A percentile compares a stretch with the other conserved stretches of the same genome.
Conservation (phyloP, 2,113 vertebrate genomes). For the Aspidoscelis tigris region DNA sequence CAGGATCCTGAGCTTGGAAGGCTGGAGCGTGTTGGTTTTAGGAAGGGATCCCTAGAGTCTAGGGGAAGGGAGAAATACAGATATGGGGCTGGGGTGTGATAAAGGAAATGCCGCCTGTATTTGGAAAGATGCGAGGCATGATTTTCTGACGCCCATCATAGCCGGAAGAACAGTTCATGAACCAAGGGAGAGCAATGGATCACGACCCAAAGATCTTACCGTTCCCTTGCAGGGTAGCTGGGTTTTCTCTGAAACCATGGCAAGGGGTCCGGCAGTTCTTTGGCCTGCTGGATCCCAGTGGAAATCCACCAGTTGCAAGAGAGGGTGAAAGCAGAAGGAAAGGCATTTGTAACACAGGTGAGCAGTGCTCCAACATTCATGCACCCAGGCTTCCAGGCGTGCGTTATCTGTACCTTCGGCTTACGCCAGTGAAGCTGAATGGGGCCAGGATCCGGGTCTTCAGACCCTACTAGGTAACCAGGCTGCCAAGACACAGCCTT, state of each 20-base stretch:
- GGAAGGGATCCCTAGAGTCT: neutral
- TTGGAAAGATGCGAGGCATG: neutral
- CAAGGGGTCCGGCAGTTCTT: neutral
- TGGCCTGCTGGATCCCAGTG: neutral
- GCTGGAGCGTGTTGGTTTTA: too few relatives aligned
- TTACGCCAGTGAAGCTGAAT: neutral
- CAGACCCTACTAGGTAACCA: neutral
- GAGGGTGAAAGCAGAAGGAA: neutral
- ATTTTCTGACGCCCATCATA: neutral
- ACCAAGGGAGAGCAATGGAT: neutral
- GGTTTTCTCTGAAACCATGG: neutral
- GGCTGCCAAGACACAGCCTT: too few relatives aligned
- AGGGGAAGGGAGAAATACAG: neutral
- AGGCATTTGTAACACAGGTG: conserved; percentile 7
- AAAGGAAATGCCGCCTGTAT: neutral
- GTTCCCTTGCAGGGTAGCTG: neutral
- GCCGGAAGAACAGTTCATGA: neutral
- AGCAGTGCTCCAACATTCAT: conserved; percentile 15
- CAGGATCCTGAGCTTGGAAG: too few relatives aligned
- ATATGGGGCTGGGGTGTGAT: neutral
- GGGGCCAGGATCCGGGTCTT: too few relatives aligned
- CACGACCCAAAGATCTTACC: neutral
- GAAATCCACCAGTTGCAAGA: conserved; percentile 31
- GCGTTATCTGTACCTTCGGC: neutral
- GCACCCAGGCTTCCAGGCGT: neutral